Percentiles rank a stretch among this genome's conserved stretches.
These are phyloP conservation scores for Drosophila sturtevanti DNA, from an alignment of 1,140 invertebrate genomes.

Conservation along the genomic window DNA sequence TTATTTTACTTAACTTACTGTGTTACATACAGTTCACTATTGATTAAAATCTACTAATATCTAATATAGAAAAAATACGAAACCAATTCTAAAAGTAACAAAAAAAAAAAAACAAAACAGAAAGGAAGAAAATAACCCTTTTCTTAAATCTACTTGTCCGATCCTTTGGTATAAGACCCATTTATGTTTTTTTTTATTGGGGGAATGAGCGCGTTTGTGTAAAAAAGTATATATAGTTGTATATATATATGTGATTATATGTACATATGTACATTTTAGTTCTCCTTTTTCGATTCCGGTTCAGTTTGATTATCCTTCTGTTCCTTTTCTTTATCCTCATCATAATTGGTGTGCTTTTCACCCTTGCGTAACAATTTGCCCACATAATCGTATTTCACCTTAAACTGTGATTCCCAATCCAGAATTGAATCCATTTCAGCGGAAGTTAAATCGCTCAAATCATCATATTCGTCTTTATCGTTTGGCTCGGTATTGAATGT, in stretches of 20 bases:
- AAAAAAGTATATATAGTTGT: not conserved
- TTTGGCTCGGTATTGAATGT: conserved; percentile 93
- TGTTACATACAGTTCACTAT: not conserved
- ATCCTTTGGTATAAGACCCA: not conserved
- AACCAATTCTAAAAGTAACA: not conserved
- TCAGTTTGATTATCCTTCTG: conserved; percentile 51
- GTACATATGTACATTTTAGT: not conserved
- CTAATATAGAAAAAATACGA: not conserved
- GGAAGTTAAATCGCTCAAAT: conserved; percentile 94
- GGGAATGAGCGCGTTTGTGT: too few relatives aligned
- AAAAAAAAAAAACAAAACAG: not conserved
- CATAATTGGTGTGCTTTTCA: conserved; percentile 95
- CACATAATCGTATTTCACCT: conserved; percentile 97
- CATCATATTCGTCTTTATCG: conserved; percentile 94
- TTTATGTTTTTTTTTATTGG: too few relatives aligned
- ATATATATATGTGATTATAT: not conserved
- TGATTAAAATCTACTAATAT: not conserved
- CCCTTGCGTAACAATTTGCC: conserved; percentile 95
- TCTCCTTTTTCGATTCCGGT: conserved; percentile 57
- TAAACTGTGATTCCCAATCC: conserved; percentile 98
- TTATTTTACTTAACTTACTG: not conserved
- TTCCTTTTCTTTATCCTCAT: conserved; percentile 92
- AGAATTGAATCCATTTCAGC: conserved; percentile 93
- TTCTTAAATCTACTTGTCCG: not conserved
- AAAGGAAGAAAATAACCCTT: not conserved